phyloP scores from a whole-genome alignment of 2,113 vertebrate species.

The Lophotis ruficrista region DNA sequence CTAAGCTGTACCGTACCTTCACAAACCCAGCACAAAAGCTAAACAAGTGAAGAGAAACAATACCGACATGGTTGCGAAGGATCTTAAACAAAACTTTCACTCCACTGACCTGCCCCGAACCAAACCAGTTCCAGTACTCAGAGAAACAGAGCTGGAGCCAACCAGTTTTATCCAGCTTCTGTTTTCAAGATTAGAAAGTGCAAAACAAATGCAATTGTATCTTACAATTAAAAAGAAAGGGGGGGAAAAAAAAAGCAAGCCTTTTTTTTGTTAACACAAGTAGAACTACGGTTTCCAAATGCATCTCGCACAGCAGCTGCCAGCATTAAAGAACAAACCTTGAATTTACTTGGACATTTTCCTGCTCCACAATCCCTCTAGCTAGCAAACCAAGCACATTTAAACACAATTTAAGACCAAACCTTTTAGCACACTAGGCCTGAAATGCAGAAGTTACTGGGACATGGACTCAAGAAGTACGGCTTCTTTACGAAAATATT shows the following conservation, averaged over 20 bases:
- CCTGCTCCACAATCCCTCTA: background rate
- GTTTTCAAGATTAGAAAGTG: slow-evolving; percentile 8
- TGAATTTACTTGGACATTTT: background rate
- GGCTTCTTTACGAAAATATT: background rate
- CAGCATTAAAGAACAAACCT: background rate
- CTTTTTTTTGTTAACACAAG: background rate
- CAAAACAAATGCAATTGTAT: slow-evolving; percentile 21
- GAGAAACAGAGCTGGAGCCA: background rate
- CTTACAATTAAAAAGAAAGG: background rate
- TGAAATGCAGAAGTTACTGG: background rate
- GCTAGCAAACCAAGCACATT: background rate
- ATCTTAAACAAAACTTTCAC: background rate
- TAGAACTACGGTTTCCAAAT: background rate
- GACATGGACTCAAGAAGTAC: background rate
- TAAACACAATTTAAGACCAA: background rate
- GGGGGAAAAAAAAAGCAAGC: background rate
- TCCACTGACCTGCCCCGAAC: background rate
- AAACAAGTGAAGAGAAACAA: background rate
- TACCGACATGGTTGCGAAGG: background rate
- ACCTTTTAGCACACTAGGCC: background rate
- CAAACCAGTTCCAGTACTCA: background rate
- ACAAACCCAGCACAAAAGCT: background rate
- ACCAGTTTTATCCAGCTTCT: slow-evolving; percentile 9
- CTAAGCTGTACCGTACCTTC: background rate
- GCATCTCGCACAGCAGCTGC: background rate